Evolutionary conservation across 2,797 vertebrate species (phyloP), one percentile per base, ranked within the genome.

Genomic region (Glyptemys insculpta): DNA sequence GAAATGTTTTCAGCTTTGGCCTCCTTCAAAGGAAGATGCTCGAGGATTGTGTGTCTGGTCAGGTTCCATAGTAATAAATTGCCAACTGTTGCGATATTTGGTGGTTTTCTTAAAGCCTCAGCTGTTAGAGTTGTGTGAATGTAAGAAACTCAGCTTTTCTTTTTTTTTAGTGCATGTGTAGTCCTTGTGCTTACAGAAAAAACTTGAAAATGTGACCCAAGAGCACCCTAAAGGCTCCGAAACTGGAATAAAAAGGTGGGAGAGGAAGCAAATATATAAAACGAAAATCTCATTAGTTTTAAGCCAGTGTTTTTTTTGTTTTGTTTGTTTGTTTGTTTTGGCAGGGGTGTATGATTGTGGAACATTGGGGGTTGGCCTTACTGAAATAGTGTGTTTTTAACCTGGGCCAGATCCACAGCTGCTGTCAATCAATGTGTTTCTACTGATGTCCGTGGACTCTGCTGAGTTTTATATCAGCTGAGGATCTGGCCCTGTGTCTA

Each of bases 391-490:
- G 19, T 44, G 44, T 7, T 27, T 44, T 41, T 74, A 74, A 74
- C 23, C 21, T 74, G 68, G 68, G 37, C 23, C 12, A 44, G 50
- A 10, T 31, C 47, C 49, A 49, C 37, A n/a, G 34, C 56, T 49
- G 25, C 3, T 31, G 21, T 18, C 1, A 5, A 27, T 6, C 41
- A 12, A 25, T 6, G 37, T 44, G 23, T 44, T 44, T 74, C 68
- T 44, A 12, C 41, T 44, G 41, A 74, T 12, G 11, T 31, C 34
- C 12, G 56, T 1, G 54, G 82, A 5, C 57, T 0, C 0, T 34
- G 84, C 50, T 31, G 52, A 15, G 49, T 41, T 59, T 31, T 68
- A n/a, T 31, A 0, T 5, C 4, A 2, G 11, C 9, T 37, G 8
- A n/a, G 31, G 12, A 72, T 21, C 57, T 49, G 79, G 81, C 79